Base-by-base conservation (phyloP, 2,797 vertebrate genomes). In the Gobio occitaniae region DNA sequence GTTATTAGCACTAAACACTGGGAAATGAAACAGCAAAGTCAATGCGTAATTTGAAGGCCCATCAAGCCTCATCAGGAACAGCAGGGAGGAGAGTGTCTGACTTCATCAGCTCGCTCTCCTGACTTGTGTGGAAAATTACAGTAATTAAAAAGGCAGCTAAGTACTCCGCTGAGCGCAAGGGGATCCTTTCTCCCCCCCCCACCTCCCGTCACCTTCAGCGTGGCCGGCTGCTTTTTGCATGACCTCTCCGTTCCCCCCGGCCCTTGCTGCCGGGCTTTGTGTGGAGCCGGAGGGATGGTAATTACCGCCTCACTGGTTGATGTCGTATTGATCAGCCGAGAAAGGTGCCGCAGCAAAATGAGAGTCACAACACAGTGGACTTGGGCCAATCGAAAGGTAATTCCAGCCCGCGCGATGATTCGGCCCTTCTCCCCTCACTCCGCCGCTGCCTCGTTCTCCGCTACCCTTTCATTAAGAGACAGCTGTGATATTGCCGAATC, bases 131-230 rank as follows among this genome's bases (percentile, higher is more conserved):
- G 96, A 96, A 97, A 97, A 97, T 97, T 97, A 97, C 96, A 97
- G 96, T 97, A 97, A 97, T 97, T 97, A 97, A 97, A 97, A 97
- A 96, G 95, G 95, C 88, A 96, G 96, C 96, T 97, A 97, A 97
- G 96, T 96, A 96, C 95, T 95, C 95, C 93, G 95, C 95, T 94
- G 95, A 87, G 95, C 95, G 66, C 83, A 38, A 95, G 96, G 96
- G 95, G 95, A 96, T 95, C 95, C 94, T 96, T 96, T 96, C 95
- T 95, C 95, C 95, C 94, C 80, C 79, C 84, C 54, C 77, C 83
- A 87, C 86, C 89, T 85, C 95, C 95, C 95, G 94, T 96, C 95
- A 96, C 96, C 96, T 96, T 97, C 95, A 95, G 95, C 95, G 93
- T 94, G 94, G 95, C 83, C 95, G 95, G 95, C 83, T 96, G 95